Evolutionary conservation across 2,797 vertebrate species (phyloP).

Genomic region (Cichlasoma orientale): DNA sequence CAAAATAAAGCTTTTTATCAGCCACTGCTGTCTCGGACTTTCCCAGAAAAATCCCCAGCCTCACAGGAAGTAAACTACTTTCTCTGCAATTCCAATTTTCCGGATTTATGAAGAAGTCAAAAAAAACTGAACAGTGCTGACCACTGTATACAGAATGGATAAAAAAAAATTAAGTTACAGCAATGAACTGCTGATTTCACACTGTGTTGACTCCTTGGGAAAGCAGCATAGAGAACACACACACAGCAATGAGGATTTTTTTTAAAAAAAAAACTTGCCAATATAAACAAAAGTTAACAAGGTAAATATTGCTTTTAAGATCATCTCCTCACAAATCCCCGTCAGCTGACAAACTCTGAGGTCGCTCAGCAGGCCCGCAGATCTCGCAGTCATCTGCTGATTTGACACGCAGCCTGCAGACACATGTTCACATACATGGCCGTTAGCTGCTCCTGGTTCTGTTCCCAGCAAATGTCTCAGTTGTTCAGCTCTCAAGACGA

Average conservation of each 20-base stretch:
- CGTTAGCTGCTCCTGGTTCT: neutral
- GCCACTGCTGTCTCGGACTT: constrained; percentile 32
- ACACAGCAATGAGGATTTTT: neutral
- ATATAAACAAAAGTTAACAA: constrained; percentile 14
- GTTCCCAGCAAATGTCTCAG: neutral
- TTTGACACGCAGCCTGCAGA: constrained; percentile 3
- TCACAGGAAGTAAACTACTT: constrained; percentile 45
- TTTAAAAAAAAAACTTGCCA: neutral
- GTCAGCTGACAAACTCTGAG: neutral
- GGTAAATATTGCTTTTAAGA: constrained; percentile 42
- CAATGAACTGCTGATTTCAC: neutral
- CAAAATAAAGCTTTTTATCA: neutral
- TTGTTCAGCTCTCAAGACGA: neutral
- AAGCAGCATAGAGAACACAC: neutral
- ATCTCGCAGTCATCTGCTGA: constrained; percentile 13
- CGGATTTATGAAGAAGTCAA: neutral
- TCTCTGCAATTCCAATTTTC: constrained; percentile 15
- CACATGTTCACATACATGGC: neutral
- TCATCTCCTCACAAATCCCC: constrained; percentile 9
- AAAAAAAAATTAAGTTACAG: neutral
- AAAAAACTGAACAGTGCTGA: constrained; percentile 14
- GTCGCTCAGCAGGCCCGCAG: neutral
- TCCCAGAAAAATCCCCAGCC: constrained; percentile 48
- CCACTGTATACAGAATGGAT: neutral
- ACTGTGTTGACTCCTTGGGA: neutral